Evolutionary conservation across 2,888 invertebrate species (phyloP).

Genomic region (Pimpla rufipes): DNA sequence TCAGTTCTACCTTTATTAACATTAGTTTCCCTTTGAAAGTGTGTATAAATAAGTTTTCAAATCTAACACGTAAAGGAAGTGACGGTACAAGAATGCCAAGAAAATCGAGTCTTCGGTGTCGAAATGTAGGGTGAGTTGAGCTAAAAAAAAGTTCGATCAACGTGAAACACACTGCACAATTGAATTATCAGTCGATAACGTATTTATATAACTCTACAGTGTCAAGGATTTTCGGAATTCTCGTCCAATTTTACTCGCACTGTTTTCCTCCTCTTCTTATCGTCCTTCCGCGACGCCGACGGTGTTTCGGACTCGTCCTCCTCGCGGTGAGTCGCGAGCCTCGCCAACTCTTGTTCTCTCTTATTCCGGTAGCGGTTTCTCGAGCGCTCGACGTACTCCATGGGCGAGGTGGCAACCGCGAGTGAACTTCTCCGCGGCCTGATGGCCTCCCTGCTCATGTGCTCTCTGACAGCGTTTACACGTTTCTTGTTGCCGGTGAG

Average conservation of each 20-base stretch:
- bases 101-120: no score
- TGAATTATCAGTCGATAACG: not conserved
- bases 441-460: slow-evolving; percentile 49
- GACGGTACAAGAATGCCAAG: no score
- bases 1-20: no score
- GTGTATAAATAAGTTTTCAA: no score
- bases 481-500: slow-evolving; percentile 84
- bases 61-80: no score
- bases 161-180: no score
- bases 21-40: no score
- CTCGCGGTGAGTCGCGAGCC: not conserved
- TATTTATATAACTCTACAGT: not conserved
- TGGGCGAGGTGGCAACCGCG: slow-evolving; percentile 50
- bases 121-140: no score
- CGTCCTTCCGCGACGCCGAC: not conserved
- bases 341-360: slow-evolving; percentile 42
- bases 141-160: no score
- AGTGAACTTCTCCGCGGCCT: slow-evolving; percentile 60
- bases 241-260: slow-evolving; percentile 58
- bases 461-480: slow-evolving; percentile 48
- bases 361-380: slow-evolving; percentile 50
- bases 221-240: slow-evolving; percentile 23
- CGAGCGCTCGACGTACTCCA: slow-evolving; percentile 59
- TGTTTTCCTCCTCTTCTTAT: slow-evolving; percentile 61
- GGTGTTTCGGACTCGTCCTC: not conserved